These are phyloP conservation scores for Ceryle rudis DNA, from an alignment of 2,797 vertebrate genomes.

Conservation along the genomic window DNA sequence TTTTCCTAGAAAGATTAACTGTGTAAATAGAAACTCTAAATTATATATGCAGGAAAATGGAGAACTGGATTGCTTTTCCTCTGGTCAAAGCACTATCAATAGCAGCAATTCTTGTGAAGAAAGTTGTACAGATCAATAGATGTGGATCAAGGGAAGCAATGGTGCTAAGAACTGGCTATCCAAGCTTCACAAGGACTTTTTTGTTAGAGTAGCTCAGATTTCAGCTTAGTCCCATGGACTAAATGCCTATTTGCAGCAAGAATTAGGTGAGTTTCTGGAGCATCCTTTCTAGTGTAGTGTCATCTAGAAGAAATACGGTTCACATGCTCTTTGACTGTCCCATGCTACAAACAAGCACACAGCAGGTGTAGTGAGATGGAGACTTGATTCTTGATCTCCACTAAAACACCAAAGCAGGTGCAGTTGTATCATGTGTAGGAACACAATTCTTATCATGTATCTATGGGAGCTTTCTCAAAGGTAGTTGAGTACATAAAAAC, in stretches of 20 bases:
- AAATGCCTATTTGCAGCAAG: background rate
- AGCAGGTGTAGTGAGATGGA: background rate
- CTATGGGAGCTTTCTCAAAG: background rate
- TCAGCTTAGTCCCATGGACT: background rate
- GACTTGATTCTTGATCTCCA: background rate
- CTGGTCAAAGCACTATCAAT: background rate
- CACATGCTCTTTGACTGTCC: background rate
- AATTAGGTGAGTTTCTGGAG: background rate
- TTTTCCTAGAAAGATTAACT: background rate
- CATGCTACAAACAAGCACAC: accelerated
- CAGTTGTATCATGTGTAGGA: background rate
- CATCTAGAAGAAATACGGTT: background rate
- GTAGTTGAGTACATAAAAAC: background rate
- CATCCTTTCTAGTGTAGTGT: background rate
- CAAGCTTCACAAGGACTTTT: background rate
- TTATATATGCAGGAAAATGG: background rate
- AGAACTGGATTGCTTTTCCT: background rate
- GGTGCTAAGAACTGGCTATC: accelerated
- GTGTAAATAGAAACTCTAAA: background rate
- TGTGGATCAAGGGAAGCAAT: background rate
- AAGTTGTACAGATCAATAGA: background rate
- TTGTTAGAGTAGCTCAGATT: background rate
- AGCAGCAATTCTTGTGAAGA: background rate
- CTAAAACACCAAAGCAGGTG: background rate
- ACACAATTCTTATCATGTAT: background rate